A percentile compares a stretch with the other conserved stretches of the same genome.
Evolutionary conservation across 2,797 vertebrate genomes (phyloP).

Genomic region (Gobio occitaniae): DNA sequence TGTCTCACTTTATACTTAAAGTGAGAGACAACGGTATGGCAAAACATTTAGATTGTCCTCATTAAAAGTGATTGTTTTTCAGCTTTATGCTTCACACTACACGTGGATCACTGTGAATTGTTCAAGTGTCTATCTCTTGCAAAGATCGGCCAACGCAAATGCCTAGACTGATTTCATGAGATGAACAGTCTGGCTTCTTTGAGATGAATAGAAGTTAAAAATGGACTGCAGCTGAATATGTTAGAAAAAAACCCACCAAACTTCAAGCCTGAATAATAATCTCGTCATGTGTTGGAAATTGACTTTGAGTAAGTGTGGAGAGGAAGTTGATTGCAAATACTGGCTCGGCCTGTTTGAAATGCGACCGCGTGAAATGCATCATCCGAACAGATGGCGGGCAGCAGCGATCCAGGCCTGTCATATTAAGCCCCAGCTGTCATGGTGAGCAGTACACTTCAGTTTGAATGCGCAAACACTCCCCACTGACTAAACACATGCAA

Average conservation of each 20-base stretch:
- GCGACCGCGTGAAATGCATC: slow-evolving; percentile 43
- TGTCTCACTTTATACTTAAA: slow-evolving; percentile 14
- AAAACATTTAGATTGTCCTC: not conserved
- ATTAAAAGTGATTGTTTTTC: slow-evolving; percentile 9
- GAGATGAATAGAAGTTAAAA: slow-evolving; percentile 32
- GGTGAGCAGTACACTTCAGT: slow-evolving; percentile 35
- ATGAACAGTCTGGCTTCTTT: slow-evolving; percentile 18
- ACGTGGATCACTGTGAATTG: not conserved
- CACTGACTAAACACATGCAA: slow-evolving; percentile 26
- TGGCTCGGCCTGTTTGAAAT: slow-evolving; percentile 22
- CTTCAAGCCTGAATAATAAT: slow-evolving; percentile 35
- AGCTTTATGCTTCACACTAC: not conserved
- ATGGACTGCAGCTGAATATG: slow-evolving; percentile 27
- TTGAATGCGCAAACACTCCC: slow-evolving; percentile 24
- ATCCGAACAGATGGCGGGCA: slow-evolving; percentile 40
- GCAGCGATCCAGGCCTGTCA: slow-evolving; percentile 41
- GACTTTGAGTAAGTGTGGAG: slow-evolving; percentile 37
- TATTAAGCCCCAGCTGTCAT: slow-evolving; percentile 54
- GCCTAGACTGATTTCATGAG: slow-evolving; percentile 18
- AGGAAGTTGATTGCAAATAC: slow-evolving; percentile 43
- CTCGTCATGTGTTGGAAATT: slow-evolving; percentile 19
- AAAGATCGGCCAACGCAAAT: not conserved
- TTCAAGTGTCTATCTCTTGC: slow-evolving; percentile 38
- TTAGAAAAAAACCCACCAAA: not conserved
- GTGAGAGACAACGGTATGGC: not conserved